Base-by-base conservation (phyloP, 1,140 invertebrate species). In the Linepithema humile region DNA sequence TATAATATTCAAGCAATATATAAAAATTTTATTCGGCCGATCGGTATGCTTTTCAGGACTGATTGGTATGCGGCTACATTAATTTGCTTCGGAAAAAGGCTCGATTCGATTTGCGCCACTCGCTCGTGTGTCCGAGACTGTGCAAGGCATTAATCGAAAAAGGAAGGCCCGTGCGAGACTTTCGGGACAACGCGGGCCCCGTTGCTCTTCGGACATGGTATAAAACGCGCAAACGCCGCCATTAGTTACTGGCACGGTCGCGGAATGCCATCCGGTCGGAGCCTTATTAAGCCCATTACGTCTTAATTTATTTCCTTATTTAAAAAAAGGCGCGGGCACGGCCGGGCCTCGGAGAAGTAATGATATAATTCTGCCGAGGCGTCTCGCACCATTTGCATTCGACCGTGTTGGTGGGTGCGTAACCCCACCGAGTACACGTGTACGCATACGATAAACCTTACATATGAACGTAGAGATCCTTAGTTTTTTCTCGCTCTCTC, bases 221-320 rank as follows among this genome's bases (percentile, higher is more conserved):
- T 89, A 89, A 89, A 87, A 89, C 74, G 83, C 72, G 65, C 70
- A 85, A 88, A 85, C 67, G 83, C 72, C 60, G 86, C 59, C 87
- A 88, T 88, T 88, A 88, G 83, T 88, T 85, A 88, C 86, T 67
- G 86, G 78, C 67, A 78, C 72, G 83, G 84, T 70, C 87, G 77
- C 73, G 83, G 86, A 88, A 88, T 88, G 86, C 87, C 75, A 88
- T 88, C 77, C 86, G 45, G 60, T n/a, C 73, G 78, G 72, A 78
- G 86, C 83, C 87, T 88, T 88, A 85, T 88, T 88, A 88, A 88
- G 87, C 77, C 87, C 83, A 85, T 88, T 88, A 88, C 72, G 72
- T 88, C 86, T 88, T 88, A 88, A 88, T 88, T 88, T 88, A 88
- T 88, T 88, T 88, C 77, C 83, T 88, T 85, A 85, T 85, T 85